Evolutionary conservation across 1,140 invertebrate species (phyloP).

Genomic region (Formica exsecta): DNA sequence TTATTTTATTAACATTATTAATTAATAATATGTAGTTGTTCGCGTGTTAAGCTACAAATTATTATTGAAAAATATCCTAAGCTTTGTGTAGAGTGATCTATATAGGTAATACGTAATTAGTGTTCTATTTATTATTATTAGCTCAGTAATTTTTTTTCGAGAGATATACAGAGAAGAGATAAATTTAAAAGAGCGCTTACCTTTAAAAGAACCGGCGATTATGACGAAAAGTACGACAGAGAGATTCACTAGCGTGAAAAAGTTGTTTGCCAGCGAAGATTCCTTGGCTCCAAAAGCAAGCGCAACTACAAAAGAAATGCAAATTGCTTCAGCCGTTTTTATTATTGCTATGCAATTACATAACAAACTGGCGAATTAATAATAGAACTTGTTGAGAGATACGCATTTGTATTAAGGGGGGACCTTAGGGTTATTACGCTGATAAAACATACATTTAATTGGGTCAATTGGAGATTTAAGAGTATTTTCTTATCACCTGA

Average conservation of each 20-base stretch:
- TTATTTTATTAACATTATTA: not conserved
- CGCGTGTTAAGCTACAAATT: not conserved
- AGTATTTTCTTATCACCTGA: constrained; percentile 83
- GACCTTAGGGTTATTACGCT: not conserved
- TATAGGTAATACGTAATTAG: not conserved
- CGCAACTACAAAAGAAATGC: constrained; percentile 79
- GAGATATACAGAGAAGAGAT: not conserved
- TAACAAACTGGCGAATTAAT: not conserved
- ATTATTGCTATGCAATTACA: not conserved
- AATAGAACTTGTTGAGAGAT: not conserved
- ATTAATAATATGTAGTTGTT: not conserved
- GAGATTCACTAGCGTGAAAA: constrained; percentile 92
- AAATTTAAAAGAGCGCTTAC: constrained; percentile 78
- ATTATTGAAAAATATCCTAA: not conserved
- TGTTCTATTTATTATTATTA: not conserved
- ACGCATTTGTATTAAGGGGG: not conserved
- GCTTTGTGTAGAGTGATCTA: not conserved
- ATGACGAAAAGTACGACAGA: constrained; percentile 91
- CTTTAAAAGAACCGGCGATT: constrained; percentile 90
- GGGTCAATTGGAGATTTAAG: not conserved
- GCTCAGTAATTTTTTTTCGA: not conserved
- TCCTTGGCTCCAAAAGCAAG: constrained; percentile 91
- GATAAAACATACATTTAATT: not conserved
- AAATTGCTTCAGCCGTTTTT: constrained; percentile 11
- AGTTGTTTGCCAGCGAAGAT: constrained; percentile 91